Evolutionary conservation across 2,113 vertebrate genomes (phyloP).

Genomic region (Hoplias malabaricus): DNA sequence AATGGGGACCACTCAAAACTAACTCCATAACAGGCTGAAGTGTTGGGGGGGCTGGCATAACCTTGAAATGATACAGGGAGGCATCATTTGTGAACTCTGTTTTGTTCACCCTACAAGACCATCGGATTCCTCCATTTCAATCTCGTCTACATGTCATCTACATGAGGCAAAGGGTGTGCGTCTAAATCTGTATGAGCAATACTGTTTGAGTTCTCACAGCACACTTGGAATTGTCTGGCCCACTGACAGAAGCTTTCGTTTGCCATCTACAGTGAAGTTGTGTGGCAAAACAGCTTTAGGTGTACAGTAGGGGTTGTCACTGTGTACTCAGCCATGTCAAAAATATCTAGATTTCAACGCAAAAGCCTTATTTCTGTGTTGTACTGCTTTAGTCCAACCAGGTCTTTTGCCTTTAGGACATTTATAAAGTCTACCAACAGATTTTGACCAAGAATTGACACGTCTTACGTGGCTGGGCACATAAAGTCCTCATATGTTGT

Average conservation of each 20-base stretch:
- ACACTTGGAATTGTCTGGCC: neutral
- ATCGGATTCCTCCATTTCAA: neutral
- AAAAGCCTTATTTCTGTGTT: too few species aligned
- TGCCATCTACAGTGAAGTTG: neutral
- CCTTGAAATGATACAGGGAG: constrained; percentile 47
- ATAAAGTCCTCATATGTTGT: too few species aligned
- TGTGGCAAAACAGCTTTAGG: neutral
- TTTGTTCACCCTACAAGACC: too few species aligned
- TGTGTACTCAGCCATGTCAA: too few species aligned
- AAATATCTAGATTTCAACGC: too few species aligned
- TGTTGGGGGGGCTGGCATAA: constrained; percentile 35
- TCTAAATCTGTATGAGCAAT: too few species aligned
- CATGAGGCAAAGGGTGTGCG: neutral
- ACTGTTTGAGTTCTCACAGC: neutral
- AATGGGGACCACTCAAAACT: constrained; percentile 39
- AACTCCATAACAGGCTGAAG: constrained; percentile 46
- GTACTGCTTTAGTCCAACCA: too few species aligned
- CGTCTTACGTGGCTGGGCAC: neutral
- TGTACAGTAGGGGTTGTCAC: neutral
- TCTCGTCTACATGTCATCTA: neutral
- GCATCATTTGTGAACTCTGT: neutral
- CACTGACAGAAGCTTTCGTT: neutral
- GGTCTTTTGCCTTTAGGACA: too few species aligned
- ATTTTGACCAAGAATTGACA: neutral
- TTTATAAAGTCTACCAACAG: neutral